Base-by-base conservation (phyloP, 2,888 invertebrate genomes). In the Clitarchus hookeri region DNA sequence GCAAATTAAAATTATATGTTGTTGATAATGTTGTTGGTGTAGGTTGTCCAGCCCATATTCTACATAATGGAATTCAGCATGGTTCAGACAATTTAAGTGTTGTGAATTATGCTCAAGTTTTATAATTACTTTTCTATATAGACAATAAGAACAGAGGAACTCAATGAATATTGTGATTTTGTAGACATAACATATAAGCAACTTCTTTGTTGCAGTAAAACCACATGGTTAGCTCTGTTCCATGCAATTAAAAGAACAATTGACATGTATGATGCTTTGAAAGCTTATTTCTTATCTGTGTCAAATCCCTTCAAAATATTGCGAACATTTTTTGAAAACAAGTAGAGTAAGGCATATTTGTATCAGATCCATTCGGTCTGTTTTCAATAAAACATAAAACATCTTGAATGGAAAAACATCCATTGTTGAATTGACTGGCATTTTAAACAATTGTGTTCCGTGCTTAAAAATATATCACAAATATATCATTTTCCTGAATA, bases 101-200 rank as follows among this genome's bases (percentile, higher is more conserved):
- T 27, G 83, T 44, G 83, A 9, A 83, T 83, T 84, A 23, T 84
- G 26, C 23, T 84, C n/a, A 84, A 48, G 44, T 12, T 84, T 9
- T 84, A 84, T 84, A 84, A 84, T 53, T 48, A 84, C 44, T 84
- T 54, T 65, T 84, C 84, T 48, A 54, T 65, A 13, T 84, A 26
- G 78, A 83, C 83, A 36, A 11, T 36, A 27, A 83, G 13, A 9
- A 6, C n/a, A n/a, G n/a, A n/a, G n/a, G n/a, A n/a, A n/a, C n/a
- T n/a, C n/a, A n/a, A n/a, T n/a, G n/a, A n/a, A n/a, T n/a, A n/a
- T n/a, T n/a, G n/a, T n/a, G n/a, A n/a, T n/a, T n/a, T n/a, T n/a
- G n/a, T n/a, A n/a, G n/a, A n/a, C n/a, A n/a, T n/a, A n/a, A n/a
- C n/a, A n/a, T n/a, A n/a, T n/a, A n/a, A n/a, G n/a, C n/a, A 44